Evolutionary conservation across 2,113 vertebrate species (phyloP).

Genomic region (Panthera uncia): DNA sequence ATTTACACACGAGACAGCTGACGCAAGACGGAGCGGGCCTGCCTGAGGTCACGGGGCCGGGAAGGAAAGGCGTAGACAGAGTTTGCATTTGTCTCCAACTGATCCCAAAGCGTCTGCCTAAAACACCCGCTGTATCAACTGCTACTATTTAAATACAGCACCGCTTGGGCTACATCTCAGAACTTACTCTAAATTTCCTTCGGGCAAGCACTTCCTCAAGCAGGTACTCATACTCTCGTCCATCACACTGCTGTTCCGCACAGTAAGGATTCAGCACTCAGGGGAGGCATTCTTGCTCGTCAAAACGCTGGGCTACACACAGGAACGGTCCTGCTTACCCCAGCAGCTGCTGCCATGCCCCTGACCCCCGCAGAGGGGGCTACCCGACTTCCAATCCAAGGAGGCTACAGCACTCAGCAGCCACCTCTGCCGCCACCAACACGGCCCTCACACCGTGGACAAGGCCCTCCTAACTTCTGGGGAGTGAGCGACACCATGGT

Average conservation of each 20-base stretch:
- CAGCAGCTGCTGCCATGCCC: rapidly evolving
- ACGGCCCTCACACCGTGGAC: not conserved
- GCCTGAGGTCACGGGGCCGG: not conserved
- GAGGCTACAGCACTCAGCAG: rapidly evolving
- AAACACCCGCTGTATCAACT: rapidly evolving
- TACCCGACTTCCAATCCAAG: rapidly evolving
- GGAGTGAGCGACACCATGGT: rapidly evolving
- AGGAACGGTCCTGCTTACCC: rapidly evolving
- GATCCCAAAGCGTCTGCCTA: not conserved
- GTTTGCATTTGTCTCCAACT: not conserved
- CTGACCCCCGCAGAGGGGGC: rapidly evolving
- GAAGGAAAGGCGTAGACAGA: rapidly evolving
- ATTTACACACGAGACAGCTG: not conserved
- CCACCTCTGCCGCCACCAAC: not conserved
- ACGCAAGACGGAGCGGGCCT: not conserved
- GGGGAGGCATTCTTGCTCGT: no score
- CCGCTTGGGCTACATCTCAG: rapidly evolving
- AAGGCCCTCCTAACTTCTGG: not conserved
- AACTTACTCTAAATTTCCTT: not conserved
- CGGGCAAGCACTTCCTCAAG: not conserved
- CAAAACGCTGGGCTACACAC: rapidly evolving
- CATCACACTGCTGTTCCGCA: rapidly evolving
- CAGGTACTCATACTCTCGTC: rapidly evolving
- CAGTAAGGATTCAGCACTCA: not conserved
- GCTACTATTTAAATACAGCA: rapidly evolving